Percentiles rank a stretch among this genome's conserved stretches.
phyloP scores from a whole-genome alignment of 1,140 invertebrate species.

The Zaprionus africanus region DNA sequence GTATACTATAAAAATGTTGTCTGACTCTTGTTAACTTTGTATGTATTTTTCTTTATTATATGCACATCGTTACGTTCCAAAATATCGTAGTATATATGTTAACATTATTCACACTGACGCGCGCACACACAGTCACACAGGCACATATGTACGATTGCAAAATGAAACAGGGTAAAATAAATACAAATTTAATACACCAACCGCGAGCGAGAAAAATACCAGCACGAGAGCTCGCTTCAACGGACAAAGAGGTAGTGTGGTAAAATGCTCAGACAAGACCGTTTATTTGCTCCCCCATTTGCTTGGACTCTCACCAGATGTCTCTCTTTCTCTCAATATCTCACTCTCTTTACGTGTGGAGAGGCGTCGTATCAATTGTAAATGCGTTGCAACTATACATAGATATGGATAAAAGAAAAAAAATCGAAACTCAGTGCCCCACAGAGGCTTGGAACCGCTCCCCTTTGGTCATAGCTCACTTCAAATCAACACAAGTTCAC shows the following conservation, averaged over 20 bases:
- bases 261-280: slow-evolving; percentile 65
- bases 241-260: slow-evolving; percentile 74
- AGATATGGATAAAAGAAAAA: slow-evolving; percentile 71
- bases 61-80: slow-evolving; percentile 31
- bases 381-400: slow-evolving; percentile 57
- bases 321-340: slow-evolving; percentile 36
- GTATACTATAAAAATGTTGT: slow-evolving; percentile 68
- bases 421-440: slow-evolving; percentile 75
- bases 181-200: slow-evolving; percentile 63
- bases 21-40: slow-evolving; percentile 41
- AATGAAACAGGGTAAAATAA: slow-evolving; percentile 57
- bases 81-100: slow-evolving; percentile 47
- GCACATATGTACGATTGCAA: slow-evolving; percentile 43
- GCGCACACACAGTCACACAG: slow-evolving; percentile 30
- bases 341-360: slow-evolving; percentile 43
- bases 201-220: slow-evolving; percentile 49
- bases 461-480: slow-evolving; percentile 51
- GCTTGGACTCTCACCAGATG: slow-evolving; percentile 36
- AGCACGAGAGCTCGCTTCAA: slow-evolving; percentile 63
- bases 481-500: slow-evolving; percentile 76
- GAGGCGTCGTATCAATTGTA: slow-evolving; percentile 52
- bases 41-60: slow-evolving; percentile 15
- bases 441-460: slow-evolving; percentile 49
- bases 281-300: slow-evolving; percentile 43
- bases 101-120: slow-evolving; percentile 49